phyloP scores from a whole-genome alignment of 2,888 invertebrate genomes.

The Tiliacea aurago region DNA sequence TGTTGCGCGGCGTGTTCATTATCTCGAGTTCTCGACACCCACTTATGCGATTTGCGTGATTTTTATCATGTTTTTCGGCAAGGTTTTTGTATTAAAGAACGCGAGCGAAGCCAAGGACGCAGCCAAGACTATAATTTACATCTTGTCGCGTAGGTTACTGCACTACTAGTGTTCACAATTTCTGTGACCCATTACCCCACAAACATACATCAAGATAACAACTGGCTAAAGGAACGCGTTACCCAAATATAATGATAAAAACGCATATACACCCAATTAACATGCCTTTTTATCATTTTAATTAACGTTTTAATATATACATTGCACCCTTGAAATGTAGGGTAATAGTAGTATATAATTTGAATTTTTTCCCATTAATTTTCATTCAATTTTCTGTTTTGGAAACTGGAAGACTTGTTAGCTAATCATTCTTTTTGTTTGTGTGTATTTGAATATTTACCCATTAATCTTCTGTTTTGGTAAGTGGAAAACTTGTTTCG shows the following conservation, averaged over 20 bases:
- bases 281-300: conserved; percentile 19
- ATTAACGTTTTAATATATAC: conserved; percentile 9
- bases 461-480: no score
- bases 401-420: not conserved
- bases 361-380: not conserved
- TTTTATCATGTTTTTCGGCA: not conserved
- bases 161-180: no score
- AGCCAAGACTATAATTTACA: no score
- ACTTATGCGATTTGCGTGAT: not conserved
- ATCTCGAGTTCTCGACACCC: no score
- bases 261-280: not conserved
- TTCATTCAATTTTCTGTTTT: conserved; percentile 4
- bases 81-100: not conserved
- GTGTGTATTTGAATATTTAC: no score
- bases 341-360: conserved; percentile 21
- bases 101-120: no score
- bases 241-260: not conserved
- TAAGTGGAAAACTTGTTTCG: no score
- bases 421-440: no score
- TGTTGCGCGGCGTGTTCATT: no score
- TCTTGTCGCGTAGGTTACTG: no score
- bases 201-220: conserved; percentile 6
- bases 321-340: conserved; percentile 10
- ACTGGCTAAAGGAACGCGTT: not conserved
- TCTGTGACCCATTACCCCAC: not conserved